A percentile compares a stretch with the other conserved stretches of the same genome.
Evolutionary conservation across 1,140 invertebrate species (phyloP).

Genomic region (Anoplolepis gracilipes): DNA sequence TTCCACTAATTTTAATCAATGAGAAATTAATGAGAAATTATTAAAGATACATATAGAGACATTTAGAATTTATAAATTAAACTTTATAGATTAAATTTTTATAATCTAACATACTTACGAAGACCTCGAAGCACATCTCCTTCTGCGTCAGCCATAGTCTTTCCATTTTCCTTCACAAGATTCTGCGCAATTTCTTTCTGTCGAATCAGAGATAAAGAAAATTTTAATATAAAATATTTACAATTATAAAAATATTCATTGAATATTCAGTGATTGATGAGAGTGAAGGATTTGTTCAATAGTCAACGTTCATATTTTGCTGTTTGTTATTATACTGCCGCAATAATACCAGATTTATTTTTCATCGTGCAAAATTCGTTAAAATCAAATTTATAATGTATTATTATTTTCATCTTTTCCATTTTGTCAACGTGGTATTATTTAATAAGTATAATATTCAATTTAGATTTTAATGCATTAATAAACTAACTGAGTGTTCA

Average conservation of each 20-base stretch:
- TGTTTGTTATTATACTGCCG: neutral
- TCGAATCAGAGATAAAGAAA: neutral
- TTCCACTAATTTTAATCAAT: neutral
- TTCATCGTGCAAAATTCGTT: neutral
- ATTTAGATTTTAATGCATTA: neutral
- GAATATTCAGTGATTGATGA: neutral
- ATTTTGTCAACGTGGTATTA: neutral
- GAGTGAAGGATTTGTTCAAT: neutral
- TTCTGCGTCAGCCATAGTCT: constrained; percentile 98
- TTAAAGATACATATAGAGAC: too few relatives aligned
- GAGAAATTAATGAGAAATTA: too few relatives aligned
- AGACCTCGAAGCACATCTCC: constrained; percentile 99
- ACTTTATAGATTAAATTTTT: too few relatives aligned
- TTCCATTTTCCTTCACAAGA: constrained; percentile 98
- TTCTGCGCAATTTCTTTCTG: constrained; percentile 95
- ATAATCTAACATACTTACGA: constrained; percentile 88
- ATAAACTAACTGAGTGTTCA: constrained; percentile 88
- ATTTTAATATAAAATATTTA: neutral
- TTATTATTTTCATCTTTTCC: neutral
- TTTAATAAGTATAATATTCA: neutral
- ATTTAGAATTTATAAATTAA: too few relatives aligned
- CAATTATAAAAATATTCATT: neutral
- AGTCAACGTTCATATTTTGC: neutral
- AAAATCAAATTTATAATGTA: neutral
- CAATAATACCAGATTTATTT: neutral